Evolutionary conservation across 2,888 invertebrate genomes (phyloP), one percentile per base, ranked within the genome.

Genomic region (Luperina testacea): DNA sequence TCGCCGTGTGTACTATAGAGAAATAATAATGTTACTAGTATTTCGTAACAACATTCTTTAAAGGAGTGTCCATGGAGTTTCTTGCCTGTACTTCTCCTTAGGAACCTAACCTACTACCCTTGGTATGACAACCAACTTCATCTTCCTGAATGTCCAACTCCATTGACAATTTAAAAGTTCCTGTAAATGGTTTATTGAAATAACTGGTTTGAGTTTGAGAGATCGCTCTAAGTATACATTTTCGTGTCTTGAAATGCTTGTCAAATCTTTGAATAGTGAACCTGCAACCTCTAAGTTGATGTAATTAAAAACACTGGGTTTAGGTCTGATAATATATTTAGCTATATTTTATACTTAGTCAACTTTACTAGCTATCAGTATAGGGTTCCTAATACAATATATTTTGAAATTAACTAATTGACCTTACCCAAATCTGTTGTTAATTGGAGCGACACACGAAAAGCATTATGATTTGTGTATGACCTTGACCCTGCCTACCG

Each of bases 371-470:
- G 38, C 38, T 73, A 48, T 32, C 20, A 61, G 3, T 17, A 17
- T 38, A 24, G 53, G 38, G 27, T 71, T 75, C 53, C 59, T 76
- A 71, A n/a, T 61, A 42, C 32, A 64, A 69, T 73, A 69, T 80
- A 70, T 75, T 73, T 80, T 65, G 59, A 75, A 80, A 88, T 88
- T 78, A 86, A 68, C 65, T 74, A 86, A 82, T 86, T 82, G 71
- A 83, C 82, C 85, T 86, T 80, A 67, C 74, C 78, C 72, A 85
- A 88, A 86, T 87, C 84, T 83, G 73, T 32, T 57, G 75, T 83
- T 89, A 89, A 89, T 89, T 85, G 72, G 76, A 84, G 83, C 74
- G 65, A n/a, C 67, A 65, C 84, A 87, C 83, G 89, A 81, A 78
- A 42, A 73, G n/a, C 70, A 53, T 68, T 80, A 84, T 87, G 85